Conservation (phyloP, 2,113 vertebrate genomes). For the Orcinus orca region DNA sequence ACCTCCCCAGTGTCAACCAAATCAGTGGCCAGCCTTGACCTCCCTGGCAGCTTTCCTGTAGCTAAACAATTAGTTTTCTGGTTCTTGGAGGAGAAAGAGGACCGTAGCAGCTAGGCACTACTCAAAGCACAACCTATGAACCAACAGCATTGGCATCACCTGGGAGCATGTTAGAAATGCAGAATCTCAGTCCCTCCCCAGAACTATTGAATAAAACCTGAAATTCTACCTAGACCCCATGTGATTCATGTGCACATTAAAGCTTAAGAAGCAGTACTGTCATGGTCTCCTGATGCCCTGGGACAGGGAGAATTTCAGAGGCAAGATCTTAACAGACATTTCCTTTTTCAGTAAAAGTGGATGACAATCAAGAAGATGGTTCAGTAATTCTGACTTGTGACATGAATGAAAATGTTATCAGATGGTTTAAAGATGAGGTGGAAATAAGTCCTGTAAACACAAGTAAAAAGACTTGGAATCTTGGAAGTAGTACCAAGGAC, state of each 20-base stretch:
- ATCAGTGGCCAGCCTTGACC: background rate
- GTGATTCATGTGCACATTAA: background rate
- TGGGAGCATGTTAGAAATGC: background rate
- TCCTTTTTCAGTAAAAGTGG: slow-evolving; percentile 44
- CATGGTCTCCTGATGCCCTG: background rate
- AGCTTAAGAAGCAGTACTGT: background rate
- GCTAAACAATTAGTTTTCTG: background rate
- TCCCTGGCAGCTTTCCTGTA: background rate
- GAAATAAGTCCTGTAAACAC: rapidly evolving
- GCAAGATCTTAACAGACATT: background rate
- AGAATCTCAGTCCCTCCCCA: background rate
- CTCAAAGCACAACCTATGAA: background rate
- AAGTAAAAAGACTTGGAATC: background rate
- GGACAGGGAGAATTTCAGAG: background rate
- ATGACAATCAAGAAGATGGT: slow-evolving; percentile 56
- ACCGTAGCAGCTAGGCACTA: background rate
- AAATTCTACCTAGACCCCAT: background rate
- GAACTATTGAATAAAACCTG: background rate
- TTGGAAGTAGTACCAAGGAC: slow-evolving; percentile 66
- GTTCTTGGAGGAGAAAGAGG: background rate
- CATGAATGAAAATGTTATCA: rapidly evolving
- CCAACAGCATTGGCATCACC: background rate
- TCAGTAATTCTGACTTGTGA: slow-evolving; percentile 53
- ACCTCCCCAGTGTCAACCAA: background rate
- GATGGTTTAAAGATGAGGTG: slow-evolving; percentile 38